phyloP scores from a whole-genome alignment of 92 coral and sea anemone genomes.

The Epizoanthus fatuus region DNA sequence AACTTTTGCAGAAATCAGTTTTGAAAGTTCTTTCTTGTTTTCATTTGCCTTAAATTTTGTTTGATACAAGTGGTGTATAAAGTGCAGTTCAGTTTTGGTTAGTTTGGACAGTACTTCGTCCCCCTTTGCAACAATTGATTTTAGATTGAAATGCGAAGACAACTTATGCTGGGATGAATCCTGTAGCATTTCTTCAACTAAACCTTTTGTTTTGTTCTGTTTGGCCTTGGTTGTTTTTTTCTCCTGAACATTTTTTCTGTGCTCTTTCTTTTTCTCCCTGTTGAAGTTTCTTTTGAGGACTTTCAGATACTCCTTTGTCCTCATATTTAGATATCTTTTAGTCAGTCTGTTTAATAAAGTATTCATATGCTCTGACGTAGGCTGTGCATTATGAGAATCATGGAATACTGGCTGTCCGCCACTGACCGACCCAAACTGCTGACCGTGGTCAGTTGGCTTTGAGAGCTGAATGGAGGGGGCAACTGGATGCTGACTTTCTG shows the following conservation, averaged over 20 bases:
- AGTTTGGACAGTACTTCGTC: conserved; percentile 10
- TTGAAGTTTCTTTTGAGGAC: conserved; percentile 48
- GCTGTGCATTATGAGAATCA: too few relatives aligned
- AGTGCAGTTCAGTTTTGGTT: conserved; percentile 42
- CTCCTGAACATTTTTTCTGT: conserved; percentile 57
- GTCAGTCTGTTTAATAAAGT: background rate
- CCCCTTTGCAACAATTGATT: conserved; percentile 41
- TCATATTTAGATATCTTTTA: conserved; percentile 51
- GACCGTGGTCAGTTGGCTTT: too few relatives aligned
- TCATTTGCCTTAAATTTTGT: background rate
- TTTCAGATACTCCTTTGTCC: conserved; percentile 62
- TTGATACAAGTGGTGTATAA: conserved; percentile 11
- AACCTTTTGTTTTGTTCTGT: conserved; percentile 4
- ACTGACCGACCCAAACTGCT: too few relatives aligned
- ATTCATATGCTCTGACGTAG: background rate
- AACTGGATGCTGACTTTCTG: too few relatives aligned
- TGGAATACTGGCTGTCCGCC: too few relatives aligned
- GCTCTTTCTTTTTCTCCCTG: conserved; percentile 40
- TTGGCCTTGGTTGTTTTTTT: background rate
- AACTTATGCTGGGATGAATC: conserved; percentile 33
- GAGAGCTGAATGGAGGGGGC: too few relatives aligned
- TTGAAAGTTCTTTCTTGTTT: conserved; percentile 9
- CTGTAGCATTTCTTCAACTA: background rate
- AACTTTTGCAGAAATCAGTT: background rate
- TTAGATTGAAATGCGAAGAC: conserved; percentile 34